Evolutionary conservation across 2,113 vertebrate genomes (phyloP).

Genomic region (Platysternon megacephalum): DNA sequence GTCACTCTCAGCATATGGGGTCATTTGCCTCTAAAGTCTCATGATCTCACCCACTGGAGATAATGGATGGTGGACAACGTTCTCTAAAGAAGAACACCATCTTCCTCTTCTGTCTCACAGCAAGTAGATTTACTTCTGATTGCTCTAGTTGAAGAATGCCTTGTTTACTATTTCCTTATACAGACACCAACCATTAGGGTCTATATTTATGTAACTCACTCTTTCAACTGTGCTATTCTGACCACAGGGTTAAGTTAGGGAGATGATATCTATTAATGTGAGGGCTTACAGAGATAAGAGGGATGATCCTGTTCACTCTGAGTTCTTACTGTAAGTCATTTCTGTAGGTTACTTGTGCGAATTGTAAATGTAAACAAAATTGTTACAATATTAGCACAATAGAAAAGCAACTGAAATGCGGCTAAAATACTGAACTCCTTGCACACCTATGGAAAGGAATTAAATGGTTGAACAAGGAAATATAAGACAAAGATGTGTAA

Average conservation of each 20-base stretch:
- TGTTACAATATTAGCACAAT: background rate
- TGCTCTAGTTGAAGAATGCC: background rate
- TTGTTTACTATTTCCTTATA: background rate
- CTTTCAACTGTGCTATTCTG: background rate
- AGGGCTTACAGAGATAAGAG: background rate
- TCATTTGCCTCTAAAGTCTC: background rate
- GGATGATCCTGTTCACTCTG: fast-evolving
- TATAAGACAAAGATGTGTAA: background rate
- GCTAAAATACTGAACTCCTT: background rate
- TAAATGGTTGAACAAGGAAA: background rate
- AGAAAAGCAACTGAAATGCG: background rate
- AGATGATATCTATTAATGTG: background rate
- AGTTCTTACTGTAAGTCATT: background rate
- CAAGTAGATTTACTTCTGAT: background rate
- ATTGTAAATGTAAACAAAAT: background rate
- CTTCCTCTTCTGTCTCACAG: slow-evolving; percentile 24
- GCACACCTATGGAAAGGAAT: background rate
- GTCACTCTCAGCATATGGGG: background rate
- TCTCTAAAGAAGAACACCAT: background rate
- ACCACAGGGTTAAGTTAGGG: background rate
- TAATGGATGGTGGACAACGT: background rate
- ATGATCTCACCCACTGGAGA: background rate
- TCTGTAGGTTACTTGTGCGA: background rate
- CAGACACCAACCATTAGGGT: background rate
- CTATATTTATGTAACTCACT: background rate